phyloP scores from a whole-genome alignment of 2,888 invertebrate species.

The Argyresthia goedartella region DNA sequence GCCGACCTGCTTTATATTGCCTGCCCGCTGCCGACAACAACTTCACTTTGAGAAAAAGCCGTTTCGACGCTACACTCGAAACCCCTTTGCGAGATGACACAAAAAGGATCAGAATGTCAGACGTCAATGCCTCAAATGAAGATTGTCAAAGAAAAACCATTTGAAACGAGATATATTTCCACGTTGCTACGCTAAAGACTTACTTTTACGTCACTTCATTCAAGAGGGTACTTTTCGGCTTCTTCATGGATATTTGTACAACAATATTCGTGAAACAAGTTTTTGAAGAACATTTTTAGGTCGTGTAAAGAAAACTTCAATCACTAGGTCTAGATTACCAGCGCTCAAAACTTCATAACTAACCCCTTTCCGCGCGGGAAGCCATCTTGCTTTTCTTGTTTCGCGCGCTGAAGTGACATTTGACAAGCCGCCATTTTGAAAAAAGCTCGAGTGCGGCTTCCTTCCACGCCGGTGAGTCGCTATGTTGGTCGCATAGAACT shows the following conservation, averaged over 20 bases:
- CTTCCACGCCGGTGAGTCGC: conserved; percentile 62
- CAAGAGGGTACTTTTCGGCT: neutral
- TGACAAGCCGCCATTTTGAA: conserved; percentile 67
- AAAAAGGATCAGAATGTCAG: conserved; percentile 30
- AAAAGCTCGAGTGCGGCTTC: conserved; percentile 66
- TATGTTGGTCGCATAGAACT: conserved; percentile 43
- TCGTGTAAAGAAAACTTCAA: neutral
- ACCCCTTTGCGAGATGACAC: conserved; percentile 25
- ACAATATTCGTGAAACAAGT: too few relatives aligned
- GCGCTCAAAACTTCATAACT: conserved; percentile 26
- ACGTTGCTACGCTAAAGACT: neutral
- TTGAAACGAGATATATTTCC: conserved; percentile 1
- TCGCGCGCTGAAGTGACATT: conserved; percentile 50
- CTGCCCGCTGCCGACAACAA: conserved; percentile 51
- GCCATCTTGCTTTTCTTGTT: conserved; percentile 60
- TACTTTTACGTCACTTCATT: neutral
- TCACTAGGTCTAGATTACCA: conserved; percentile 1
- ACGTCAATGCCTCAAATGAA: conserved; percentile 15
- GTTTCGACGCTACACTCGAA: conserved; percentile 45
- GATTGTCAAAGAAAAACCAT: conserved; percentile 6
- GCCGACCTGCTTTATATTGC: conserved; percentile 67
- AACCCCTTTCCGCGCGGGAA: conserved; percentile 32
- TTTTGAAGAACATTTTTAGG: too few relatives aligned
- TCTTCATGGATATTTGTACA: neutral
- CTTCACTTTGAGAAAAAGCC: conserved; percentile 65